Evolutionary conservation across 2,113 vertebrate genomes (phyloP).

Genomic region (Gila orcuttii): DNA sequence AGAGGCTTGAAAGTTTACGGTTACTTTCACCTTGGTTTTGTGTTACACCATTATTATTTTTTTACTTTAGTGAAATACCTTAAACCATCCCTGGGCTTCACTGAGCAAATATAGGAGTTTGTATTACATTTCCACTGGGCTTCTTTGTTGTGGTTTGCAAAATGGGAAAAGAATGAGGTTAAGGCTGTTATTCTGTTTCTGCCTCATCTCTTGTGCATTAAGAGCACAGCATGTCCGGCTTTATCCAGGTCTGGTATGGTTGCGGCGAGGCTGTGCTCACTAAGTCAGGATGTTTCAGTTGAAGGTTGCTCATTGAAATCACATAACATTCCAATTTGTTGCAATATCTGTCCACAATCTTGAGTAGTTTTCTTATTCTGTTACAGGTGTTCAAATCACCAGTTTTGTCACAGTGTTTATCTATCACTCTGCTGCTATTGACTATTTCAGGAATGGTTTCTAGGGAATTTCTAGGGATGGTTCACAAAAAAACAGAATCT

Average conservation of each 20-base stretch:
- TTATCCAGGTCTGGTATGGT: not conserved
- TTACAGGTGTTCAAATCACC: not conserved
- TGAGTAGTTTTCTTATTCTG: conserved; percentile 4
- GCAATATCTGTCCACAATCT: not conserved
- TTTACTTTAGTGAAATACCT: not conserved
- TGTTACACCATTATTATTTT: not conserved
- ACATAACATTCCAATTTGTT: conserved; percentile 21
- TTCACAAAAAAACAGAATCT: not conserved
- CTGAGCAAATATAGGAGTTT: not conserved
- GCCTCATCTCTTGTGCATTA: conserved; percentile 20
- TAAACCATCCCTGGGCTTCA: not conserved
- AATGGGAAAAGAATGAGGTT: conserved; percentile 31
- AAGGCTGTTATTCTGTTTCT: conserved; percentile 38
- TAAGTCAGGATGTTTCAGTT: conserved; percentile 8
- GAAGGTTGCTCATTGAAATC: not conserved
- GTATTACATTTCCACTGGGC: not conserved
- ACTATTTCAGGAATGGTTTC: too few relatives aligned
- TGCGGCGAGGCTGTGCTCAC: not conserved
- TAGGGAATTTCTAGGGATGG: too few relatives aligned
- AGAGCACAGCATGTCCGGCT: not conserved
- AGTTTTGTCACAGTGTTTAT: not conserved
- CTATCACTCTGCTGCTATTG: not conserved
- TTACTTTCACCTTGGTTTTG: conserved; percentile 1
- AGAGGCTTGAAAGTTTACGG: too few relatives aligned
- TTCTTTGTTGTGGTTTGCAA: conserved; percentile 23